Evolutionary conservation across 2,113 vertebrate genomes (phyloP).

Genomic region (Mus spicilegus): DNA sequence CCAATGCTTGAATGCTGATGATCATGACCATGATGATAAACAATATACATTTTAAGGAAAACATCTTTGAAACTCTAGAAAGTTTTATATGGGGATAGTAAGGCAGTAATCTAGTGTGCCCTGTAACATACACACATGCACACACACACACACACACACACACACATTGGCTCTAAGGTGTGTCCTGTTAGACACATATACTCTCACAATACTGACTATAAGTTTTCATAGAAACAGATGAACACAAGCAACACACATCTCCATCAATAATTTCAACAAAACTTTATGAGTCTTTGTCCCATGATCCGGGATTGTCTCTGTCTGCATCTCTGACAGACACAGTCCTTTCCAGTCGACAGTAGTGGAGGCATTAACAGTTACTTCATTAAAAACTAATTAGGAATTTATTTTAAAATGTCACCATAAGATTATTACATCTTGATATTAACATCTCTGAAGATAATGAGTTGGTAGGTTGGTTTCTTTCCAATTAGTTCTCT

Average conservation of each 20-base stretch:
- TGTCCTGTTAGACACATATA: not conserved
- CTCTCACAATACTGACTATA: not conserved
- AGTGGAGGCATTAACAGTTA: not conserved
- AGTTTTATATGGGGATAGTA: not conserved
- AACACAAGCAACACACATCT: not conserved
- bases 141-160: not conserved
- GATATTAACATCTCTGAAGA: slow-evolving; percentile 38
- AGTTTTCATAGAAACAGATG: not conserved
- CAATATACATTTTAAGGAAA: not conserved
- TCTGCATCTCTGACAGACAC: not conserved
- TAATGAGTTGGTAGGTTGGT: not conserved
- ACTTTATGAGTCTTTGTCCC: not conserved
- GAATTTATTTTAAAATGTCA: slow-evolving; percentile 42
- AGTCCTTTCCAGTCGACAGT: not conserved
- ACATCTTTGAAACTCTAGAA: not conserved
- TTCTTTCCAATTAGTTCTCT: slow-evolving; percentile 1
- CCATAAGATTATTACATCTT: not conserved
- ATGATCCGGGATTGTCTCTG: not conserved
- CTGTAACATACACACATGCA: not conserved
- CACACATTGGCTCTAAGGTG: not conserved
- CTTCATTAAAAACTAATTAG: slow-evolving; percentile 12
- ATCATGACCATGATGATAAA: not conserved
- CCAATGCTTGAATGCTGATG: not conserved
- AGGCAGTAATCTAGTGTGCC: not conserved
- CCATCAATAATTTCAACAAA: not conserved